Conservation (phyloP, 2,888 invertebrate species). For the Argyresthia goedartella region DNA sequence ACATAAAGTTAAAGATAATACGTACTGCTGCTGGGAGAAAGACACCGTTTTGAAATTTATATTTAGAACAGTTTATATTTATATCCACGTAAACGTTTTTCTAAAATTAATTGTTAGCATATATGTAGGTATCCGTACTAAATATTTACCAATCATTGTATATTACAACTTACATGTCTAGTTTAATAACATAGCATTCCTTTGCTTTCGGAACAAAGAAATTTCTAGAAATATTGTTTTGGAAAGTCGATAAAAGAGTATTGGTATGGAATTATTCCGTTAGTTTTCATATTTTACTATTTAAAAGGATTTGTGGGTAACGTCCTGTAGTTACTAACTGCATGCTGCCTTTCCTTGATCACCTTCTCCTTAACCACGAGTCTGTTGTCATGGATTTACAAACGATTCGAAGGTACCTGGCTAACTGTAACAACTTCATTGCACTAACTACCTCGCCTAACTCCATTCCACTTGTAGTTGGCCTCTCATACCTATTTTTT, state of each 20-base stretch:
- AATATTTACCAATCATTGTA: too few relatives aligned
- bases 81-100: conserved; percentile 42
- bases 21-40: conserved; percentile 29
- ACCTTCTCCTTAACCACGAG: conserved; percentile 30
- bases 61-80: conserved; percentile 34
- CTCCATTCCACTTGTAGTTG: too few relatives aligned
- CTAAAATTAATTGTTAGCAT: conserved; percentile 25
- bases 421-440: neutral
- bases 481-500: too few relatives aligned
- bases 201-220: neutral
- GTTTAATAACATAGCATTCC: too few relatives aligned
- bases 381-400: conserved; percentile 27
- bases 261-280: too few relatives aligned
- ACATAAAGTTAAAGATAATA: too few relatives aligned
- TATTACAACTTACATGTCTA: too few relatives aligned
- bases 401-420: neutral
- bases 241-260: neutral
- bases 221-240: neutral
- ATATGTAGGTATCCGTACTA: neutral
- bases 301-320: neutral
- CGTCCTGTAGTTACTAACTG: conserved; percentile 30
- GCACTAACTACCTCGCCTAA: neutral
- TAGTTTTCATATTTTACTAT: too few relatives aligned
- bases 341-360: conserved; percentile 40
- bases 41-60: conserved; percentile 30